phyloP scores from a whole-genome alignment of 2,113 vertebrate genomes.

The Labeo catla region DNA sequence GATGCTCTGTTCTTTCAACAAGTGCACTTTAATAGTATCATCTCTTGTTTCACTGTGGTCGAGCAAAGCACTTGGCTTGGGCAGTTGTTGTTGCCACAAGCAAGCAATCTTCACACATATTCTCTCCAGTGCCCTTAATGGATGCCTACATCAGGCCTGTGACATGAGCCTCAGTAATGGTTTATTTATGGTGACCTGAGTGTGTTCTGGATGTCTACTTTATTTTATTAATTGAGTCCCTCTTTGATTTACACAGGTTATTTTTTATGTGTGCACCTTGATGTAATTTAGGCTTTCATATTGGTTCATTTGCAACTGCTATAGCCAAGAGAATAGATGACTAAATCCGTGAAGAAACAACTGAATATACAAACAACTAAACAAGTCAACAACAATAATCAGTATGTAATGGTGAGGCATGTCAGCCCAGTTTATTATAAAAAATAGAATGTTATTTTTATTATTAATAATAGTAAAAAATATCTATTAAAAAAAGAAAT shows the following conservation, averaged over 20 bases:
- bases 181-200: constrained; percentile 21
- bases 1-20: constrained; percentile 43
- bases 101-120: constrained; percentile 19
- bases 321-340: background rate
- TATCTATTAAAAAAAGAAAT: too few species aligned
- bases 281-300: background rate
- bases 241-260: background rate
- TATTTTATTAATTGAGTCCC: background rate
- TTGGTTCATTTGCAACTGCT: background rate
- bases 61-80: constrained; percentile 33
- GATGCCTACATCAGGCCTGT: constrained; percentile 1
- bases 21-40: constrained; percentile 47
- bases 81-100: constrained; percentile 14
- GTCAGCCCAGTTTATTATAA: too few species aligned
- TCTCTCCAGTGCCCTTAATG: constrained; percentile 12
- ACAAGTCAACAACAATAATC: background rate
- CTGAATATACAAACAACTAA: background rate
- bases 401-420: too few species aligned
- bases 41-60: background rate
- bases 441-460: too few species aligned
- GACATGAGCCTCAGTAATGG: constrained; percentile 32
- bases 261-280: background rate
- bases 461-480: too few species aligned
- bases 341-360: background rate
- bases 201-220: background rate